Percentiles rank a stretch among this genome's conserved stretches.
These are phyloP conservation scores for Pluvialis apricaria DNA, from an alignment of 2,113 vertebrate genomes.

Conservation along the genomic window DNA sequence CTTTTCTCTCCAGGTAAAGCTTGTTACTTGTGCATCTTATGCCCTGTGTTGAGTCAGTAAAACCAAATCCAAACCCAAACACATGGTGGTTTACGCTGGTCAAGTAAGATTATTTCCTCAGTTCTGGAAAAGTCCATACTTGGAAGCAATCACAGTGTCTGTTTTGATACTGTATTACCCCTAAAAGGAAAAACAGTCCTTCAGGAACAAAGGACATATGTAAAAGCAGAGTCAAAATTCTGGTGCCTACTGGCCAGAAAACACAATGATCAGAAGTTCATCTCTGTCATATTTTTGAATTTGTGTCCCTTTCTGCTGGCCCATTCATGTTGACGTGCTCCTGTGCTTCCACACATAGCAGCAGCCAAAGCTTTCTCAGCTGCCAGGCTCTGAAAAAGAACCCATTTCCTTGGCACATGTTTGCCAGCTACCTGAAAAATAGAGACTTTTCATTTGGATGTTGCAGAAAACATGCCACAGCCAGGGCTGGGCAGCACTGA, in stretches of 20 bases:
- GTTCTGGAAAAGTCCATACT: neutral
- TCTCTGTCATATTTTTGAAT: neutral
- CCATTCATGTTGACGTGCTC: neutral
- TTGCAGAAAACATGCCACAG: neutral
- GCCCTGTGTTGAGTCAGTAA: neutral
- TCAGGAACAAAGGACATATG: neutral
- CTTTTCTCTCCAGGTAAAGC: neutral
- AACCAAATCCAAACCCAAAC: neutral
- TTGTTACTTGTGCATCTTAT: neutral
- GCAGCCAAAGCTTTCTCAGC: neutral
- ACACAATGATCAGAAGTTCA: neutral
- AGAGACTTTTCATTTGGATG: neutral
- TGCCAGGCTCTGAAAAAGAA: neutral
- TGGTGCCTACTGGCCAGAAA: neutral
- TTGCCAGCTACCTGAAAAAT: neutral
- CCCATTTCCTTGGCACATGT: no score
- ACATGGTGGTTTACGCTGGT: neutral
- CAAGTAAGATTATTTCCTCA: neutral
- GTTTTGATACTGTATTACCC: neutral
- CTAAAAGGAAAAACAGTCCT: neutral
- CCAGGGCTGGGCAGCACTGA: neutral
- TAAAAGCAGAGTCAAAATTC: neutral
- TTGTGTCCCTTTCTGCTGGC: neutral
- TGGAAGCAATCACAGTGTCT: neutral
- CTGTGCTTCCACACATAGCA: accelerated